Evolutionary conservation across 2,888 invertebrate genomes (phyloP).

Genomic region (Lydus trimaculatus): DNA sequence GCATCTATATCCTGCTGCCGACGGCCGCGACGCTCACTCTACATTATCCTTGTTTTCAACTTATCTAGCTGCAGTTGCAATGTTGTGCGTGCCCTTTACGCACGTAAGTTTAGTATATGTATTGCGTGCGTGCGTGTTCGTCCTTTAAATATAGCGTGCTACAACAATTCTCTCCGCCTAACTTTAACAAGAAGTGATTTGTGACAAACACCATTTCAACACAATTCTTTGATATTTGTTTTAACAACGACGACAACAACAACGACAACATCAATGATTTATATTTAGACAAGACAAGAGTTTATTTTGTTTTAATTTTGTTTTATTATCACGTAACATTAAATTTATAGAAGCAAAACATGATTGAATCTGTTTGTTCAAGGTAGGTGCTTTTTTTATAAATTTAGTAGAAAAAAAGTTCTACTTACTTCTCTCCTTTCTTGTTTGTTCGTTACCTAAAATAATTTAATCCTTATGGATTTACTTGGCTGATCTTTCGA

Average conservation of each 20-base stretch:
- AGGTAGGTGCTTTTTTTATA: constrained; percentile 24
- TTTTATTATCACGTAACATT: background rate
- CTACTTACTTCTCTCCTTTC: background rate
- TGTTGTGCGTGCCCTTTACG: constrained; percentile 51
- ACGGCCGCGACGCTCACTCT: constrained; percentile 39
- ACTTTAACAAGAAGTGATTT: constrained; percentile 30
- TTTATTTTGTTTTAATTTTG: background rate
- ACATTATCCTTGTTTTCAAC: constrained; percentile 36
- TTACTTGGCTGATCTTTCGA: constrained; percentile 41
- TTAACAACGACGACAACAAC: background rate
- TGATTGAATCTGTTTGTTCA: constrained; percentile 28
- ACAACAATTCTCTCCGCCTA: constrained; percentile 31
- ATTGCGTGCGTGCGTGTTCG: constrained; percentile 46
- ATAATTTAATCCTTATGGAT: constrained; percentile 48
- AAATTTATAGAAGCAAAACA: background rate
- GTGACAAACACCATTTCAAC: constrained; percentile 22
- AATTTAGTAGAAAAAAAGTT: constrained; percentile 8
- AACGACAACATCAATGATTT: constrained; percentile 4
- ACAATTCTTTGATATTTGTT: constrained; percentile 8
- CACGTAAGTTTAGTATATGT: constrained; percentile 46
- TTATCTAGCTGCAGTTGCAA: constrained; percentile 57
- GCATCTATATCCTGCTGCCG: constrained; percentile 44
- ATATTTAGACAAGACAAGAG: background rate
- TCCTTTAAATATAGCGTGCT: constrained; percentile 14
- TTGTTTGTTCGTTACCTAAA: constrained; percentile 25